Evolutionary conservation across 2,888 invertebrate genomes (phyloP), one percentile per base, ranked within the genome.

Genomic region (Diaprepes abbreviatus): DNA sequence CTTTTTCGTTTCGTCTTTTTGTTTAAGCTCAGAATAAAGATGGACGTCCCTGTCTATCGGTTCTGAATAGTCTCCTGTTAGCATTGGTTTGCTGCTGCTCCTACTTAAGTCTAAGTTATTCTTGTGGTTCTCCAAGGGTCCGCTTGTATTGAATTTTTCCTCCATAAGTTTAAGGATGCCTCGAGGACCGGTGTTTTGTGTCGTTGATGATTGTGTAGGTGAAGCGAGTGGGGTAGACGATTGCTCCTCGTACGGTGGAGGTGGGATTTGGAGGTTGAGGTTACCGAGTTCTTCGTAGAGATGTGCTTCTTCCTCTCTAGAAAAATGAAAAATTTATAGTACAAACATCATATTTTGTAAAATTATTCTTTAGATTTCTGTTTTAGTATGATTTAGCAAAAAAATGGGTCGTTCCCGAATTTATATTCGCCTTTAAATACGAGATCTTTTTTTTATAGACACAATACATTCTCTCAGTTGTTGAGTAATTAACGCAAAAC

Each of bases 141-240:
- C 76, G n/a, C 73, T 78, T 12, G 63, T 57, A 83, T 85, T 83
- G 72, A 85, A 83, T 75, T 87, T 88, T 73, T 89, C 89, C 1
- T 89, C 88, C 58, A 90, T 87, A 9, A 89, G 86, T 45, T 88
- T 87, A 0, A 91, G 83, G 76, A 90, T 91, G 33, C 88, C 89
- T 70, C 85, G 80, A 0, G 90, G 88, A 16, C 88, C 78, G 35
- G 74, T 77, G 70, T 45, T 77, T 65, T 72, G 77, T 71, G 24
- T 28, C 0, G 52, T 6, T 3, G 66, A 21, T 60, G 73, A 35
- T 28, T 33, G 54, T 3, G 12, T 12, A 16, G 38, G 14, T 16
- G 64, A 68, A 33, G 54, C 69, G 19, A 68, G 70, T 16, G 45
- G n/a, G 1, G 72, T 36, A 7, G 70, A 62, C 12, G 63, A 89